Base-by-base conservation (phyloP, 92 coral and sea anemone genomes). In the Pocillopora grandis region DNA sequence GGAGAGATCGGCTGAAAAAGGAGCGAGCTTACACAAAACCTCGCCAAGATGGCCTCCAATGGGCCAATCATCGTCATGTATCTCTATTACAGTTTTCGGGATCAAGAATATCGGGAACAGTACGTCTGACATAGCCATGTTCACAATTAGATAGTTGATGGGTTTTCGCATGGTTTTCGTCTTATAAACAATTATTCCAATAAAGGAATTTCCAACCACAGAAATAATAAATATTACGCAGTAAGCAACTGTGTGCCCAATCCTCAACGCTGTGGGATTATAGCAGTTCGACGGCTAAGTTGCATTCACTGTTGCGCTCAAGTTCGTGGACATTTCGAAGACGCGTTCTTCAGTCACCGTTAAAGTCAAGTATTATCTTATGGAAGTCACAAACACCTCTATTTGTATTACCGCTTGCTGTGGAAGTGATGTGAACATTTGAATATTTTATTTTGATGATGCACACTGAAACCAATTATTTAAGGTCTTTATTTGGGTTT, bases 131-230 rank as follows among this genome's bases (percentile, higher is more conserved):
- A 19, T 48, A 17, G 71, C 71, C 71, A 66, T 66, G 71, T 66
- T 66, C 3, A 66, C 36, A 36, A 66, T 27, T 66, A 66, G 33
- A 27, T 21, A 27, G 36, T 42, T 72, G 27, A 72, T 72, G 8
- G 76, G 76, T 48, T 49, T 72, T 18, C 76, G 49, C 33, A 72
- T 37, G 12, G 76, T 72, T 49, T 72, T 42, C 1, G 61, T 42
- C 60, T 18, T 72, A 33, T 72, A 72, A 15, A 72, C 76, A 72
- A 72, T 72, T 18, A 72, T n/a, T 48, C 58, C 76, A 15, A 72
- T 72, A 23, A 18, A 19, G 60, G 23, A 35, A 42, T 72, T 72
- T 5, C 76, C 76, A 48, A 19, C 27, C 31, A 72, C 8, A 13
- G 76, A 48, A 49, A 72, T 23, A 19, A 72, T 12, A 49, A 72